A percentile compares a stretch with the other conserved stretches of the same genome.
These are phyloP conservation scores for Trichomalopsis sarcophagae DNA, from an alignment of 1,140 invertebrate genomes.

Conservation along the genomic window DNA sequence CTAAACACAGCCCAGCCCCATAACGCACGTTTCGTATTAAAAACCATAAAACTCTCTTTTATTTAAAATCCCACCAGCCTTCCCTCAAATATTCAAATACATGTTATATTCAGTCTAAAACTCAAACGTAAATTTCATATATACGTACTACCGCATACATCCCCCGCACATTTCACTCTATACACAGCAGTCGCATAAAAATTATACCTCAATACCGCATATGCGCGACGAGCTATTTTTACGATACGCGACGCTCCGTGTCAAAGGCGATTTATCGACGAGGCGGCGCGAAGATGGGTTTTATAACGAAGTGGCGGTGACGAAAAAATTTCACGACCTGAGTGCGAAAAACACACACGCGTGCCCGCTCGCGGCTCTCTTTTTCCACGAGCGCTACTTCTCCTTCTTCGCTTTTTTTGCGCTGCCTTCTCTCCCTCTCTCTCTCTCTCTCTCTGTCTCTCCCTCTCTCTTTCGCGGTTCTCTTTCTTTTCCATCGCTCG, in stretches of 20 bases:
- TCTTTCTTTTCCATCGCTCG: not conserved
- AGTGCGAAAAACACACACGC: slow-evolving; percentile 4
- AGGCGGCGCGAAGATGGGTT: slow-evolving; percentile 35
- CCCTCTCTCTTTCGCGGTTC: not conserved
- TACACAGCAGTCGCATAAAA: not conserved
- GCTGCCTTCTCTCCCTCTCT: not conserved
- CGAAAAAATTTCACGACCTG: slow-evolving; percentile 23
- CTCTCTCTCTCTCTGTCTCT: too few species aligned
- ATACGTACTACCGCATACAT: not conserved
- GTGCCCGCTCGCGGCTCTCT: not conserved
- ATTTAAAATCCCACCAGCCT: too few species aligned
- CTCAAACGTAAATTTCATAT: not conserved
- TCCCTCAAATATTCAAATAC: not conserved
- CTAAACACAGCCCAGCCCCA: too few species aligned
- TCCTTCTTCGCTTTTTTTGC: not conserved
- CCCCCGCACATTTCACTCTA: too few species aligned
- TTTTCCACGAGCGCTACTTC: not conserved
- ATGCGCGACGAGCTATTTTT: slow-evolving; percentile 3
- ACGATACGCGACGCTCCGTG: not conserved
- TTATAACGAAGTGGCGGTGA: slow-evolving; percentile 35
- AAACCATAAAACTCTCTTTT: too few species aligned
- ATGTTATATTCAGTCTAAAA: too few species aligned
- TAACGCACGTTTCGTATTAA: too few species aligned
- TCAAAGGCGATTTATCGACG: slow-evolving; percentile 39
- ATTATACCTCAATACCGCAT: not conserved